phyloP scores from a whole-genome alignment of 2,888 invertebrate species.

The Anarsia innoxiella region DNA sequence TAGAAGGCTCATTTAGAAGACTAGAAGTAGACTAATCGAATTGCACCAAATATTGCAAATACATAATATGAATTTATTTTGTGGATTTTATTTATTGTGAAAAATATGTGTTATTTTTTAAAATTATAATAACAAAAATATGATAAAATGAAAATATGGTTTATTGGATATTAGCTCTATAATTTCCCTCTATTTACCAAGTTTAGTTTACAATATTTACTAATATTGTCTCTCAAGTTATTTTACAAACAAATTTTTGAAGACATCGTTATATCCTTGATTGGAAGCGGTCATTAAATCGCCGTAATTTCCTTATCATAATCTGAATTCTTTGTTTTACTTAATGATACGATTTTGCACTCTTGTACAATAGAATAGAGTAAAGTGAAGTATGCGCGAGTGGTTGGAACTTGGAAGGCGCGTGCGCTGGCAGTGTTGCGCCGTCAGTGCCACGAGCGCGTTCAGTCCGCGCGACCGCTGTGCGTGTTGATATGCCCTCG shows the following conservation, averaged over 20 bases:
- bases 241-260: no score
- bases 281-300: conserved; percentile 11
- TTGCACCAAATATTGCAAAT: no score
- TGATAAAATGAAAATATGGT: no score
- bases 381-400: conserved; percentile 22
- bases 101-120: no score
- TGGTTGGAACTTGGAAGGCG: conserved; percentile 36
- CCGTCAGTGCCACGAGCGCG: conserved; percentile 45
- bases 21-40: conserved; percentile 63
- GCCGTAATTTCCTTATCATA: conserved; percentile 19
- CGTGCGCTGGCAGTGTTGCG: conserved; percentile 51
- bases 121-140: no score
- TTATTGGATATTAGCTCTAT: no score
- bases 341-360: conserved; percentile 20
- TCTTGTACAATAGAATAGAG: conserved; percentile 9
- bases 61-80: no score
- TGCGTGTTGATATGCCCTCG: conserved; percentile 55
- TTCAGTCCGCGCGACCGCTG: conserved; percentile 40
- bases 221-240: no score
- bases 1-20: conserved; percentile 71
- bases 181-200: no score
- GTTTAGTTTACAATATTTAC: no score
- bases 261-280: no score
- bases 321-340: conserved; percentile 21
- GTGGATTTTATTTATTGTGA: no score